Conservation (phyloP, 2,888 invertebrate species). For the Ochropacha duplaris region DNA sequence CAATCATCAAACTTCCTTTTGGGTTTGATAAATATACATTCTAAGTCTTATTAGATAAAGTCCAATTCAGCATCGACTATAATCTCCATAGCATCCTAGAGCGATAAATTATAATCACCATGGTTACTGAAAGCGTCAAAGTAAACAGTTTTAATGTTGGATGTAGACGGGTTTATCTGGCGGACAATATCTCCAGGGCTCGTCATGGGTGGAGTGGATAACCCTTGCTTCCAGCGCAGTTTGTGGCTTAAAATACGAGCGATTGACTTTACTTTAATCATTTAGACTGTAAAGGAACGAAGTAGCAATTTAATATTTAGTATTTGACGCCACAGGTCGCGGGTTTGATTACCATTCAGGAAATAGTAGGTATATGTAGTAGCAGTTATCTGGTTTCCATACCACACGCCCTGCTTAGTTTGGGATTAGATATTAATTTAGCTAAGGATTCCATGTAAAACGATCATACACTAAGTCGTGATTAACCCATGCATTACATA, state of each 20-base stretch:
- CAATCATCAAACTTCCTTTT: not conserved
- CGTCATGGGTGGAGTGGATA: conserved; percentile 43
- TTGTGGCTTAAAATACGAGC: conserved; percentile 19
- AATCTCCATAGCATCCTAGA: not conserved
- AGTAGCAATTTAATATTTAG: too few species aligned
- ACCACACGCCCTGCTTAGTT: too few species aligned
- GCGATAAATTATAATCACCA: conserved; percentile 20
- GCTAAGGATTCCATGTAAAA: too few species aligned
- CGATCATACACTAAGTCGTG: too few species aligned
- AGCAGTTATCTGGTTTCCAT: too few species aligned
- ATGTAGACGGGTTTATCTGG: conserved; percentile 39
- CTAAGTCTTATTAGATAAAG: not conserved
- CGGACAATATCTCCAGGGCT: conserved; percentile 47
- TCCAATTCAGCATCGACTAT: conserved; percentile 2
- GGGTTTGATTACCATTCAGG: too few species aligned
- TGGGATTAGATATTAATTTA: too few species aligned
- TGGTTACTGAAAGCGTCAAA: conserved; percentile 36
- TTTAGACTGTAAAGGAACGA: not conserved
- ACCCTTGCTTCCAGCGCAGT: conserved; percentile 26
- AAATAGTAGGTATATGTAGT: too few species aligned
- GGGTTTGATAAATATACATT: not conserved
- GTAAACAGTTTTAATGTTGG: conserved; percentile 35
- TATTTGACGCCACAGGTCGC: too few species aligned
- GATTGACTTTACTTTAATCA: conserved; percentile 9
- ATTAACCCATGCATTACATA: too few species aligned